Base-by-base conservation (phyloP, 2,113 vertebrate genomes). In the Rhea pennata region DNA sequence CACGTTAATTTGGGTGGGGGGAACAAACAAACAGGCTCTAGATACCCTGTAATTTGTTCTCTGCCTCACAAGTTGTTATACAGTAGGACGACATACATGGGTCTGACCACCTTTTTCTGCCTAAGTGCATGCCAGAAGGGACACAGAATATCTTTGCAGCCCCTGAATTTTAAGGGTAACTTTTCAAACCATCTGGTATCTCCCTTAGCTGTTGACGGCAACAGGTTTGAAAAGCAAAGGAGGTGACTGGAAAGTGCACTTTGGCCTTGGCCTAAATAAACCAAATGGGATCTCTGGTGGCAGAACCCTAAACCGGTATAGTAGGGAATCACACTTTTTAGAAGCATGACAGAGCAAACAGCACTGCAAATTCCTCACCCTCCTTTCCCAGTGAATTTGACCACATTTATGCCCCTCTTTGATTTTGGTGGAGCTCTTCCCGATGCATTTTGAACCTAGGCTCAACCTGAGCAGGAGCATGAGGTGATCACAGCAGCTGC, bases 401-500 rank as follows among this genome's bases (percentile, higher is more conserved):
- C 3, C 36, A 5, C 3, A 72, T 82, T 54, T 31, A 53, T 17
- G 27, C 4, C 33, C 29, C 40, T 67, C 16, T 39, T 80, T 74
- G 27, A 14, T 36, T 13, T 15, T 40, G 46, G 26, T 3, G 10
- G 13, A 46, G 26, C 10, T 53, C 3, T 19, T 91, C 53, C 58
- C 13, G 5, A 2, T 19, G 75, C 48, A 53, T 2, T 0, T 8
- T n/a, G 36, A 7, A 13, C 21, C 36, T 53, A 29, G 23, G 15
- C 33, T 78, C 0, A 0, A 17, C 21, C 54, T 1, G 36, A 65
- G 65, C 27, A 0, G 0, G 36, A 2, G 19, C 20, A 3, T 1
- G 17, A 86, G 36, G 19, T 1, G 4, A 0, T 0, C 5, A 42
- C 31, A 24, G 22, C 46, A 29, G 22, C 46, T 8, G 15, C 66